A percentile compares a stretch with the other conserved stretches of the same genome.
Evolutionary conservation across 2,797 vertebrate genomes (phyloP).

Genomic region (Coilia nasus): DNA sequence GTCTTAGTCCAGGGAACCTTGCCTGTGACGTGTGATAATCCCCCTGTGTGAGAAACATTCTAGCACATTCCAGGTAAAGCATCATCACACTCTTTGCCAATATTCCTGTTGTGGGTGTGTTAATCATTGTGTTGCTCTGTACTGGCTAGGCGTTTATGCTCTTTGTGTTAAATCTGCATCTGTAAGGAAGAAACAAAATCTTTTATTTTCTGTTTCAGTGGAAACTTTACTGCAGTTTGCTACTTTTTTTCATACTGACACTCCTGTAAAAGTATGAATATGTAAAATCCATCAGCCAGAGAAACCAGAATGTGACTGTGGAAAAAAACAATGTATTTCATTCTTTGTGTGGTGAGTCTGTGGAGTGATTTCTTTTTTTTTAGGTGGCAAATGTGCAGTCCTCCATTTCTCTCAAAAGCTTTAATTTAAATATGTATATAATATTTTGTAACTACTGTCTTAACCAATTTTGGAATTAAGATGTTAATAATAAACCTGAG

Average conservation of each 20-base stretch:
- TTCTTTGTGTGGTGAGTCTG: constrained; percentile 55
- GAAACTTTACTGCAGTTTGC: constrained; percentile 10
- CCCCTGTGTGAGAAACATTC: neutral
- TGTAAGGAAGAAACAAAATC: neutral
- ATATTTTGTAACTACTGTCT: constrained; percentile 74
- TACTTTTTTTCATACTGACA: constrained; percentile 55
- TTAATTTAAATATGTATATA: constrained; percentile 70
- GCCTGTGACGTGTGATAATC: neutral
- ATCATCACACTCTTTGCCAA: constrained; percentile 14
- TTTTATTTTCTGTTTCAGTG: constrained; percentile 8
- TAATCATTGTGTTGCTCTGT: neutral
- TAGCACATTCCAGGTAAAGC: neutral
- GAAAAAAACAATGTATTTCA: constrained; percentile 18
- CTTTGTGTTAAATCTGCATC: neutral
- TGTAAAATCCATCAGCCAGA: neutral
- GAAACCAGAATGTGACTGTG: constrained; percentile 5
- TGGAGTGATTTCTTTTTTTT: constrained; percentile 31
- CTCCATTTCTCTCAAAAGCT: constrained; percentile 61
- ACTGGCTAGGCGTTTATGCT: neutral
- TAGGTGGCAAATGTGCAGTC: constrained; percentile 45
- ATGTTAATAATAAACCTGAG: constrained; percentile 72
- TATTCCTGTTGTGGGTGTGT: neutral
- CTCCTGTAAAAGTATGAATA: constrained; percentile 20
- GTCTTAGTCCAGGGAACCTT: neutral
- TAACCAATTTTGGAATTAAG: constrained; percentile 69